Evolutionary conservation across 2,797 vertebrate genomes (phyloP), one percentile per base, ranked within the genome.

Genomic region (Rhynchonycteris naso): DNA sequence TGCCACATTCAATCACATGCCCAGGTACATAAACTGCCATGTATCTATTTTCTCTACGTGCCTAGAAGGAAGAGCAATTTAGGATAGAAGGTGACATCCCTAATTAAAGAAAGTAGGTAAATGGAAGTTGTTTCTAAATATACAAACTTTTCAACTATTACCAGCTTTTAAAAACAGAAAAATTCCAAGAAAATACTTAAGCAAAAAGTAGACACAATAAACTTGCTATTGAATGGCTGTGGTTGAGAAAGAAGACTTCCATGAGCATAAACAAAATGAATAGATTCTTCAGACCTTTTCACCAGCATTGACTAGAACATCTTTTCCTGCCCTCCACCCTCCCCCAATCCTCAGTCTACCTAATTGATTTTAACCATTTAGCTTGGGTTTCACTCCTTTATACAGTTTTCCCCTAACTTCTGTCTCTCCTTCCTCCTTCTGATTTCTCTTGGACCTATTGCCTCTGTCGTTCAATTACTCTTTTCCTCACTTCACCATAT

Each of bases 51-150:
- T 28, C 7, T 69, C 21, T 78, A 14, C 15, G 9, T 83, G 47
- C 19, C 24, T 58, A 79, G 76, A 43, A 91, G 85, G 65, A 50
- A 92, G 90, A 94, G 65, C 38, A 52, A 52, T 75, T 74, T 85
- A 92, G 74, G 54, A 65, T 68, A 83, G 78, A 93, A 90, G 78
- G 14, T 59, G 66, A 79, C 33, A 82, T 78, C 54, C 38, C 54
- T 85, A 92, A 95, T 88, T 76, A 80, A 84, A 83, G 66, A 91
- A 80, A 52, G 43, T 63, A 78, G 61, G 43, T 68, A n/a, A 35
- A 50, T 66, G 26, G 76, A 90, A 88, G 22, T 50, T 68, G 7
- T 83, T 94, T 79, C 8, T 58, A 85, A 94, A 75, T 76, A 52
- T 35, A 65, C 7, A 94, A 2, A 88, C 24, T 21, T 88, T 84